Base-by-base conservation (phyloP, 1,140 invertebrate species). In the Musca vetustissima region DNA sequence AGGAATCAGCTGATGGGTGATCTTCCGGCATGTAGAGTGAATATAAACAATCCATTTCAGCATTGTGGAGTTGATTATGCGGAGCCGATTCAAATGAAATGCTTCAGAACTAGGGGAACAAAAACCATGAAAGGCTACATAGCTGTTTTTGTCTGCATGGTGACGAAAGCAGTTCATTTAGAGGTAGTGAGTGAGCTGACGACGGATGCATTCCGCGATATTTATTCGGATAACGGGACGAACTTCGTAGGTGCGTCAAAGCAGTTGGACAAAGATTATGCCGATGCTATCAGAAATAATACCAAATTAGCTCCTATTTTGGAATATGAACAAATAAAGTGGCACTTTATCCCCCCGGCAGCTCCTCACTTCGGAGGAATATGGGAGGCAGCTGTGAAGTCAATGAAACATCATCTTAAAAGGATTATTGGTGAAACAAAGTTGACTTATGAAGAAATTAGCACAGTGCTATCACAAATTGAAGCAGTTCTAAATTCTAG, bases 361-460 rank as follows among this genome's bases (percentile, higher is more conserved):
- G n/a, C n/a, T n/a, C n/a, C n/a, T n/a, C 73, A 83, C 65, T 72
- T 78, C 21, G 80, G 79, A 36, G 83, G 83, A 22, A 52, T 77
- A 4, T 83, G 80, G 81, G 82, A 83, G 69, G 67, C 71, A 28
- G 68, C 67, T 11, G 73, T 83, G 2, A 74, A 80, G 55, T 73
- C 72, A 9, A 69, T 74, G 1, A 81, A 83, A 64, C 53, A 70
- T 55, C 74, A 77, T 61, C 43, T 83, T 4, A 52, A 47, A 49
- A 55, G 68, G 0, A 24, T 48, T 15, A 14, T 64, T 28, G 73
- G 73, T 21, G 24, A 52, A 22, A 48, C 49, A 48, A 50, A 53
- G 14, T 25, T 76, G 19, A 74, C 73, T 2, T 76, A 69, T 69
- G 78, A 81, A 69, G 76, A 81, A 70, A 47, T 79, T 1, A 25